Evolutionary conservation across 2,113 vertebrate species (phyloP), one percentile per base, ranked within the genome.

Genomic region (Dipodomys merriami): DNA sequence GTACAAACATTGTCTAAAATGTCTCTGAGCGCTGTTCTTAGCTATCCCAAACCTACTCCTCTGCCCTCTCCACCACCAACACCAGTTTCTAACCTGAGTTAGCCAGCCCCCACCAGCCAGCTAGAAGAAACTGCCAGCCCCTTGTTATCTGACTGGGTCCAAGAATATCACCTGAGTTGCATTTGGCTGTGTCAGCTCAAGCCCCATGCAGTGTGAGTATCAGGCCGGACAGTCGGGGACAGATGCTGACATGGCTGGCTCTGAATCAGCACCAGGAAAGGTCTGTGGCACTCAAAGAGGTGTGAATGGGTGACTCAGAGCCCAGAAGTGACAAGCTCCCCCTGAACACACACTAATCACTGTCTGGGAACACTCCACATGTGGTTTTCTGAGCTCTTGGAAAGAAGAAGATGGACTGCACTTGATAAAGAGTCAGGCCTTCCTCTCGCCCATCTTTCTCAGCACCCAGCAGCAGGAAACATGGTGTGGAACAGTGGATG

Each of bases 271-370:
- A 53, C 73, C 39, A 72, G 93, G 69, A 74, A 88, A 89, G 67
- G 92, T 91, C 87, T 62, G 62, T 80, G 79, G 83, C 88, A 89
- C 91, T 93, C 80, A 64, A 81, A 83, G 65, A 97, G 74, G 91
- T 88, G 90, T 35, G 78, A 92, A 92, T 11, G 4, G 73, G 91
- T 76, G 88, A 87, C 57, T 84, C 16, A 1, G 62, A n/a, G 76
- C 74, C 30, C 39, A 77, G 78, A 76, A 62, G 92, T 79, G 85
- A 86, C 90, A 69, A 60, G 74, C 2, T 60, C 71, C 15, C 73
- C 82, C 23, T 0, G 2, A 86, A 27, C 10, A 6, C 64, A 72
- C 89, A 73, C 62, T 89, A 86, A 93, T 91, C 25, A 76, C 62
- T 78, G 35, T 30, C n/a, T 89, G 64, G 29, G 44, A 69, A 74